Evolutionary conservation across 2,888 invertebrate genomes (phyloP), one percentile per base, ranked within the genome.

Genomic region (Zaprionus lineosus): DNA sequence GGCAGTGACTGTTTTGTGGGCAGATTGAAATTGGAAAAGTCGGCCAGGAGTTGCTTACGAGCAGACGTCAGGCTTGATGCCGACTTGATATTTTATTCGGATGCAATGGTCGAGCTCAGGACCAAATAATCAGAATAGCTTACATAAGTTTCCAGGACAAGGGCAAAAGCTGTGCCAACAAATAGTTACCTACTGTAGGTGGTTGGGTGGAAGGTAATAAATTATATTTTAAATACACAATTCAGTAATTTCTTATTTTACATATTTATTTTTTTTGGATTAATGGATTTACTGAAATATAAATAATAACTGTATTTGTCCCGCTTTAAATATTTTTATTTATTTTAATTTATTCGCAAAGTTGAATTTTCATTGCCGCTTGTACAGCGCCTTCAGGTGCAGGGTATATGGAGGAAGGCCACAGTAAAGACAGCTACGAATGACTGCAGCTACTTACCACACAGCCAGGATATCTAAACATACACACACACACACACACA

Each of bases 81-180:
- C 67, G 67, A 70, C 55, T 76, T 79, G 76, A 74, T 76, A 79
- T 79, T 76, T 76, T 79, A 76, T 79, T 76, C 59, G 74, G 75
- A 78, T 76, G 67, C 70, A 75, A 62, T 60, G 64, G 11, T 60
- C 55, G 50, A 52, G 41, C 18, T 33, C 11, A 43, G 58, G 36
- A 24, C 18, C 47, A 46, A 58, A 52, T 29, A 36, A 43, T 26
- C 24, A 16, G 5, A 3, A 5, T 12, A 1, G 2, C 4, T 24
- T n/a, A 24, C 4, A n/a, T 2, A 4, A 24, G 24, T 24, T 3
- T 21, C 7, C n/a, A 24, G 8, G 24, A 4, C 24, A 8, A 24
- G n/a, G n/a, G n/a, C n/a, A n/a, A n/a, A n/a, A n/a, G n/a, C n/a
- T n/a, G n/a, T n/a, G n/a, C n/a, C n/a, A n/a, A n/a, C n/a, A n/a